A percentile compares a stretch with the other conserved stretches of the same genome.
These are phyloP conservation scores for Equus przewalskii DNA, from an alignment of 2,113 vertebrate species.

Conservation along the genomic window DNA sequence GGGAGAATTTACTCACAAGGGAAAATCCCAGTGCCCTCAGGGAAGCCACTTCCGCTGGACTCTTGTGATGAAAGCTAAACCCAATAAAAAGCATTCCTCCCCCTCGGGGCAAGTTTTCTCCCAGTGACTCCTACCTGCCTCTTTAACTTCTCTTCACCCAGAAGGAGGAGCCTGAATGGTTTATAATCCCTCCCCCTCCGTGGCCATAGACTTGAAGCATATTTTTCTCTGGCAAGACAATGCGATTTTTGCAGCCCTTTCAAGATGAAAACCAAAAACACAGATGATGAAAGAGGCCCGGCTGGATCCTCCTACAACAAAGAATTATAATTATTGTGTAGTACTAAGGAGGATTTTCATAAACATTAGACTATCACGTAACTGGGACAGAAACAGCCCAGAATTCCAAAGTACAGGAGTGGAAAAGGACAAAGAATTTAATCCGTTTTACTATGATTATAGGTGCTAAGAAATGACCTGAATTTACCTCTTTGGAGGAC, in stretches of 20 bases:
- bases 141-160: background rate
- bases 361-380: background rate
- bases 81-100: background rate
- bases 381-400: background rate
- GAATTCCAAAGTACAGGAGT: background rate
- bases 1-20: slow-evolving; percentile 16
- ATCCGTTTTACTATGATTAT: background rate
- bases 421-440: background rate
- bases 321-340: background rate
- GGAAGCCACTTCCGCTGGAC: background rate
- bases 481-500: background rate
- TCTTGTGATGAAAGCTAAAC: background rate
- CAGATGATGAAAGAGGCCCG: background rate
- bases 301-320: background rate
- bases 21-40: background rate
- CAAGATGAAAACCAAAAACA: slow-evolving; percentile 15
- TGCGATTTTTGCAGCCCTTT: background rate
- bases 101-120: background rate
- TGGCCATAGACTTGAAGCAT: background rate
- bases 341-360: background rate
- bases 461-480: background rate
- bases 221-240: background rate
- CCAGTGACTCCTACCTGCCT: background rate
- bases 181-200: background rate
- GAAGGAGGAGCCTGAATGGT: background rate